A percentile compares a stretch with the other conserved stretches of the same genome.
Evolutionary conservation across 2,113 vertebrate genomes (phyloP).

Genomic region (Tautogolabrus adspersus): DNA sequence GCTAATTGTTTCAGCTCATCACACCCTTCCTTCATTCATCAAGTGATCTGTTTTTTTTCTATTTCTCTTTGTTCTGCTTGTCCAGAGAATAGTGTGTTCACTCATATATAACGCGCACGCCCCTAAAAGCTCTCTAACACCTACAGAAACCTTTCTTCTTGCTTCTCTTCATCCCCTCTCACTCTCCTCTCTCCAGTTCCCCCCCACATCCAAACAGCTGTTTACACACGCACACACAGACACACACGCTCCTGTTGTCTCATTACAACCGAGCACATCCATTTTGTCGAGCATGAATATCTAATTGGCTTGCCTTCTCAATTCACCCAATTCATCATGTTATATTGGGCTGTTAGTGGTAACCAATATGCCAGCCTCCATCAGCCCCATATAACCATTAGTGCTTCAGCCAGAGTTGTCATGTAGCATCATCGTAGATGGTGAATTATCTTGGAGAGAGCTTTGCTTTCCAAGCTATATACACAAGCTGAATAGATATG

Average conservation of each 20-base stretch:
- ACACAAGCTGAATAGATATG: background rate
- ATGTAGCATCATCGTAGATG: slow-evolving; percentile 23
- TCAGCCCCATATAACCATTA: slow-evolving; percentile 46
- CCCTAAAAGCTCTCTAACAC: slow-evolving; percentile 19
- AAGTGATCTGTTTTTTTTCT: background rate
- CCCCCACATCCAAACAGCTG: slow-evolving; percentile 28
- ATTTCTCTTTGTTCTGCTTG: slow-evolving; percentile 9
- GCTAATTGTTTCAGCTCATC: background rate
- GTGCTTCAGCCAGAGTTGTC: slow-evolving; percentile 25
- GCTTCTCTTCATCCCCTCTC: background rate
- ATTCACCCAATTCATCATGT: slow-evolving; percentile 78
- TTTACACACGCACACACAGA: slow-evolving; percentile 31
- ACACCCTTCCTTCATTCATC: background rate
- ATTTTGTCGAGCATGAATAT: slow-evolving; percentile 79
- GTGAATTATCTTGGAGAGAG: slow-evolving; percentile 28
- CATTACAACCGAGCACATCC: slow-evolving; percentile 67
- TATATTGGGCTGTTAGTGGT: slow-evolving; percentile 74
- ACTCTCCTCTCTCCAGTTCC: background rate
- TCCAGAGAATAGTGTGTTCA: slow-evolving; percentile 1
- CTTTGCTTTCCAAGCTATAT: background rate
- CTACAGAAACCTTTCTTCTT: slow-evolving; percentile 1
- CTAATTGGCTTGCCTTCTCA: slow-evolving; percentile 74
- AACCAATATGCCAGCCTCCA: slow-evolving; percentile 68
- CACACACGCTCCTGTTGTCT: slow-evolving; percentile 39
- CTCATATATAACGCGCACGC: slow-evolving; percentile 23